phyloP scores from a whole-genome alignment of 2,113 vertebrate species.

The Labeo rohita region DNA sequence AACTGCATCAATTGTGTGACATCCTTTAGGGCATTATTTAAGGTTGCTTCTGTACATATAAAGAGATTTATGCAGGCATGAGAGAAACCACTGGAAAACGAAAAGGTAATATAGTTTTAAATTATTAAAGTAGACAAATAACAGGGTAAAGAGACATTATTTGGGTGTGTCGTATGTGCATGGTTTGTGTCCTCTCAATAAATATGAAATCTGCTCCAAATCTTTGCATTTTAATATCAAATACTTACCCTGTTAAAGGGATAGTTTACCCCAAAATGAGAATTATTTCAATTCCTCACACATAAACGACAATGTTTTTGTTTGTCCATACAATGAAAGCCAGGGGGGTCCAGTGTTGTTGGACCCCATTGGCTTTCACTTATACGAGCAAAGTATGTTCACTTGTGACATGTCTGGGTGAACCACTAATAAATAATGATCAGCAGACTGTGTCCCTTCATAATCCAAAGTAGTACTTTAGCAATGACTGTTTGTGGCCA shows the following conservation, averaged over 20 bases:
- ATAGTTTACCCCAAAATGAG: neutral
- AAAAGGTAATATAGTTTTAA: conserved; percentile 26
- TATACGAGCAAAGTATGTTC: neutral
- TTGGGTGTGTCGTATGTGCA: conserved; percentile 48
- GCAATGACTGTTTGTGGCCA: neutral
- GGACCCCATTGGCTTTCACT: neutral
- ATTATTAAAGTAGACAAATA: conserved; percentile 24
- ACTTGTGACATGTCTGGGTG: neutral
- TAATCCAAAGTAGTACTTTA: neutral
- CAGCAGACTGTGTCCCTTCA: neutral
- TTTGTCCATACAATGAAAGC: neutral
- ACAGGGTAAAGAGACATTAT: conserved; percentile 24
- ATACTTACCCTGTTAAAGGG: neutral
- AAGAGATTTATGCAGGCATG: conserved; percentile 17
- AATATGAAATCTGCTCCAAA: conserved; percentile 45
- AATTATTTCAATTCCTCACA: neutral
- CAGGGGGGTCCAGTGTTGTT: neutral
- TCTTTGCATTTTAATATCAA: conserved; percentile 4
- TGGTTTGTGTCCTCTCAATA: conserved; percentile 52
- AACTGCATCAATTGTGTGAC: conserved; percentile 22
- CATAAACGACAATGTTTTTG: neutral
- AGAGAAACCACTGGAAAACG: conserved; percentile 5
- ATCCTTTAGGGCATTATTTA: conserved; percentile 49
- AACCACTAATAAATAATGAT: neutral
- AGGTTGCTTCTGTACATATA: conserved; percentile 47